Percentiles rank a stretch among this genome's conserved stretches.
These are phyloP conservation scores for Gadus macrocephalus DNA, from an alignment of 2,113 vertebrate species.

Conservation along the genomic window DNA sequence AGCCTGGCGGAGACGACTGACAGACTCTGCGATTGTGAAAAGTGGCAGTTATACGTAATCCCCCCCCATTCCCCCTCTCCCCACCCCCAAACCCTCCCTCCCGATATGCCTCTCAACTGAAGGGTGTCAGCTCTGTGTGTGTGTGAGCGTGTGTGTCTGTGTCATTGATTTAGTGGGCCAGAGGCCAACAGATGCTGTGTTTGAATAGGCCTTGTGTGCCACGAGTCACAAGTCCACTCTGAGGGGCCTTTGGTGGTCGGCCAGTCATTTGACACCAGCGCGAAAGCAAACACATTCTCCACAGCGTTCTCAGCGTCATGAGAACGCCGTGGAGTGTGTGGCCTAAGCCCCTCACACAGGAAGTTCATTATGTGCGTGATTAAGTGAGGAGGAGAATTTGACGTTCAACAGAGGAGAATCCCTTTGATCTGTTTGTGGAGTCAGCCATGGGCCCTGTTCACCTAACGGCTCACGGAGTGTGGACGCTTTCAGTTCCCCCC, in stretches of 20 bases:
- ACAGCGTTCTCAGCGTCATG: too few species aligned
- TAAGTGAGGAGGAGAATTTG: background rate
- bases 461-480: too few species aligned
- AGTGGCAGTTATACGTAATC: conserved; percentile 13
- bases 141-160: background rate
- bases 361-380: conserved; percentile 31
- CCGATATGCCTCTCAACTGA: too few species aligned
- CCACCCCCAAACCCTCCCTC: background rate
- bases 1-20: conserved; percentile 14
- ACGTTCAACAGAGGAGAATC: conserved; percentile 8
- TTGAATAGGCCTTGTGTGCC: conserved; percentile 23
- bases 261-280: conserved; percentile 22
- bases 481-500: too few species aligned
- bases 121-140: background rate
- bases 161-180: background rate
- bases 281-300: conserved; percentile 39
- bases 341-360: background rate
- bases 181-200: conserved; percentile 8
- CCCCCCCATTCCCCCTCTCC: background rate
- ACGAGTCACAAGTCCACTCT: conserved; percentile 17
- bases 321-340: too few species aligned
- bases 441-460: too few species aligned
- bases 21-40: conserved; percentile 9
- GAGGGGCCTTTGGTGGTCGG: background rate
- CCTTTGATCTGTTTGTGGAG: conserved; percentile 8